phyloP scores from a whole-genome alignment of 2,797 vertebrate species.

The Periophthalmus magnuspinnatus region DNA sequence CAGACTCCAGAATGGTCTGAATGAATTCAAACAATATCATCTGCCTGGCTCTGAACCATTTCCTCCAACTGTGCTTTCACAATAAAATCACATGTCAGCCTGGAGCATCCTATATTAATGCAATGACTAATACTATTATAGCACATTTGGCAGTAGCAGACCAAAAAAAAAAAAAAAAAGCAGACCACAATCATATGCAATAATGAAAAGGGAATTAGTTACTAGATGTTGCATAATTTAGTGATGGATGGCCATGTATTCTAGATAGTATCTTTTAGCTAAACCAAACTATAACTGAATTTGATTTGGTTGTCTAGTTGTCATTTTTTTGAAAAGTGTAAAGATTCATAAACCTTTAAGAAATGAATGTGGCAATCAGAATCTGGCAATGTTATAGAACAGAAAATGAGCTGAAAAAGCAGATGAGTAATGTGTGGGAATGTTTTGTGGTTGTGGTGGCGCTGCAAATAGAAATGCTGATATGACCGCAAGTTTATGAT shows the following conservation, averaged over 20 bases:
- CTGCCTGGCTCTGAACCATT: too few species aligned
- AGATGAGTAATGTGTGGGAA: background rate
- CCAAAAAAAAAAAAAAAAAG: background rate
- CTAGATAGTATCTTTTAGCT: background rate
- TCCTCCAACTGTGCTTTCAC: too few species aligned
- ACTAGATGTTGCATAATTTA: background rate
- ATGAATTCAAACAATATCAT: too few species aligned
- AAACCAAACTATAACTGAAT: background rate
- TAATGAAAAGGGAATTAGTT: background rate
- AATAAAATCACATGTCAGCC: too few species aligned
- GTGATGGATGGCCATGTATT: background rate
- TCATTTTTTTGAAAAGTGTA: background rate
- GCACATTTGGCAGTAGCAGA: background rate
- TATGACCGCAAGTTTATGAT: background rate
- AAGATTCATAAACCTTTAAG: background rate
- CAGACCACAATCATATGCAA: background rate
- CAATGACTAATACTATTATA: too few species aligned
- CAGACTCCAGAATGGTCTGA: too few species aligned
- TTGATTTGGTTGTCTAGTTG: background rate
- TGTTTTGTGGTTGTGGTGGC: background rate
- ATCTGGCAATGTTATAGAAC: background rate
- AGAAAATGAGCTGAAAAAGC: background rate
- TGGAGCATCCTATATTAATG: too few species aligned
- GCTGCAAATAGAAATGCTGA: background rate
- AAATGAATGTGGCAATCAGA: too few species aligned